A percentile compares a stretch with the other conserved stretches of the same genome.
phyloP scores from a whole-genome alignment of 2,888 invertebrate genomes.

The Neoitamus cyanurus region DNA sequence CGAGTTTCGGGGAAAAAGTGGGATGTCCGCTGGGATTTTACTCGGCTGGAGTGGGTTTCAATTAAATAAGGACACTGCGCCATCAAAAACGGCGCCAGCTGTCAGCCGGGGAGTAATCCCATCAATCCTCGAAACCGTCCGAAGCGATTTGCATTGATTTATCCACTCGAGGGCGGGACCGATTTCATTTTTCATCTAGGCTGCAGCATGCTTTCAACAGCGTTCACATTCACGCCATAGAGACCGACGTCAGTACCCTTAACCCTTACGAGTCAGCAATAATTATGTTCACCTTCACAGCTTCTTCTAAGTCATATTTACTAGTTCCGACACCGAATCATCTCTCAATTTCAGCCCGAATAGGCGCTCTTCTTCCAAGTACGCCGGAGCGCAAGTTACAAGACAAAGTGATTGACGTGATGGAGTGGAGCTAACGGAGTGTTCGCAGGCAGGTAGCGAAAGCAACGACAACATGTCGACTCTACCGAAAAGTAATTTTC shows the following conservation, averaged over 20 bases:
- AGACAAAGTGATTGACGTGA: not conserved
- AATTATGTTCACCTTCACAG: not conserved
- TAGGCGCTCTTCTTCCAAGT: not conserved
- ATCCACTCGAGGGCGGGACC: not conserved
- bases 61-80: not conserved
- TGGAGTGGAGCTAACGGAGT: not conserved
- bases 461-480: not conserved
- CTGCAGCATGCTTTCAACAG: not conserved
- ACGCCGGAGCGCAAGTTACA: not conserved
- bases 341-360: conserved; percentile 19
- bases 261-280: not conserved
- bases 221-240: not conserved
- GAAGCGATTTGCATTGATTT: not conserved
- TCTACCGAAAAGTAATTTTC: not conserved
- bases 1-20: not conserved
- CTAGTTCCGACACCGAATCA: conserved; percentile 11
- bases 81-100: not conserved
- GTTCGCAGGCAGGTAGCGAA: not conserved
- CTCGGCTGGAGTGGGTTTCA: not conserved
- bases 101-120: not conserved
- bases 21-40: not conserved
- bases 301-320: not conserved
- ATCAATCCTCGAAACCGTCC: not conserved
- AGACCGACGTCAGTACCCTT: not conserved
- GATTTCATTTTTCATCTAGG: not conserved